These are phyloP conservation scores for Sinocyclocheilus anshuiensis DNA, from an alignment of 2,113 vertebrate species.

Conservation along the genomic window DNA sequence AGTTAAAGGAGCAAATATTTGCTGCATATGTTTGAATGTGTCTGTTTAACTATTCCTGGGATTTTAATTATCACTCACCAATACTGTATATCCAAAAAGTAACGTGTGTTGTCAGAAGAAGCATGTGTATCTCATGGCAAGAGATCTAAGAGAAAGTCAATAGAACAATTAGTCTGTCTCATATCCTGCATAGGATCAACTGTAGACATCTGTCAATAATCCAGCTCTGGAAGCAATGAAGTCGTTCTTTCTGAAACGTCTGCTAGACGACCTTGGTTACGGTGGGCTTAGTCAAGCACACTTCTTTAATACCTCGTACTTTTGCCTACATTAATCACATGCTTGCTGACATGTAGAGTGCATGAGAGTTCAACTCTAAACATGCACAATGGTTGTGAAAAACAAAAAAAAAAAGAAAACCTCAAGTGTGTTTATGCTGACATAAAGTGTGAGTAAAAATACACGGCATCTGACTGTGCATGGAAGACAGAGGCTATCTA, in stretches of 20 bases:
- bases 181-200: slow-evolving; percentile 43
- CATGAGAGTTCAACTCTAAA: background rate
- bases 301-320: background rate
- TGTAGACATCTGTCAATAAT: slow-evolving; percentile 47
- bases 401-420: background rate
- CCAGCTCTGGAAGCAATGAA: slow-evolving; percentile 34
- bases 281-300: background rate
- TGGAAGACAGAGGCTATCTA: background rate
- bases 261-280: background rate
- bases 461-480: background rate
- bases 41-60: background rate
- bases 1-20: background rate
- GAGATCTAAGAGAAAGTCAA: slow-evolving; percentile 21
- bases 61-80: background rate
- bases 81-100: background rate
- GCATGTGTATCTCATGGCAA: background rate
- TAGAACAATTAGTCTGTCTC: slow-evolving; percentile 41
- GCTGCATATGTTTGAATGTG: background rate
- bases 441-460: background rate
- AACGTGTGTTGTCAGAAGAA: background rate
- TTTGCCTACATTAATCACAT: background rate
- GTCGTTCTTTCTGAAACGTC: background rate
- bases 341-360: background rate
- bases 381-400: background rate
- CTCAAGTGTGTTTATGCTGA: background rate